Base-by-base conservation (phyloP, 2,797 vertebrate species). In the Betta splendens region DNA sequence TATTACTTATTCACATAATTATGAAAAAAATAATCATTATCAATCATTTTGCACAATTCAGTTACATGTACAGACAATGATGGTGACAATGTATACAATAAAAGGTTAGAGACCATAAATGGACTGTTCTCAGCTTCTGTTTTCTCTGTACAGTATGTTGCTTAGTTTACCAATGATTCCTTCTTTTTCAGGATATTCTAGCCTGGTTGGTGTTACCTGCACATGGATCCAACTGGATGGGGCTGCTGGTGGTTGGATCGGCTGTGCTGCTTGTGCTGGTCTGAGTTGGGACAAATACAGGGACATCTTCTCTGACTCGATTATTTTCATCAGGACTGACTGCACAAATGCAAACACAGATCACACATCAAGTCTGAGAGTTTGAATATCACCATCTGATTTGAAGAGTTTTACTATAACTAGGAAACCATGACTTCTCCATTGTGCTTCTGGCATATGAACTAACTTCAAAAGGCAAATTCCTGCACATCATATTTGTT, bases 261-360 rank as follows among this genome's bases (percentile, higher is more conserved):
- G 65, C 28, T 0, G 47, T 28, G 7, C 69, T 64, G 39, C 70
- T 43, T 0, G 68, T 22, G 1, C 53, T 33, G 3, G 64, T 45
- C 40, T 49, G 37, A 20, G 73, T 39, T n/a, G 53, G 71, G 10
- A 43, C 40, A 12, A 9, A 28, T 29, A 48, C 57, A 9, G 60
- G 64, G 8, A 38, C 13, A 51, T 86, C 69, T 43, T 85, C 86
- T 48, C 38, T 60, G 29, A 90, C 60, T 57, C 75, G 62, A 74
- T 89, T 90, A 70, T 91, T 85, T 16, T 89, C 86, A 7, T 77
- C 77, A n/a, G 74, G 73, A 51, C 67, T 88, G 63, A 76, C 91
- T 92, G 68, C 46, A 58, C 43, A n/a, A n/a, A n/a, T n/a, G n/a
- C n/a, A n/a, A n/a, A n/a, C n/a, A 63, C 5, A 20, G 15, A 64